Conservation (phyloP, 1,140 invertebrate genomes). For the Tribolium castaneum region DNA sequence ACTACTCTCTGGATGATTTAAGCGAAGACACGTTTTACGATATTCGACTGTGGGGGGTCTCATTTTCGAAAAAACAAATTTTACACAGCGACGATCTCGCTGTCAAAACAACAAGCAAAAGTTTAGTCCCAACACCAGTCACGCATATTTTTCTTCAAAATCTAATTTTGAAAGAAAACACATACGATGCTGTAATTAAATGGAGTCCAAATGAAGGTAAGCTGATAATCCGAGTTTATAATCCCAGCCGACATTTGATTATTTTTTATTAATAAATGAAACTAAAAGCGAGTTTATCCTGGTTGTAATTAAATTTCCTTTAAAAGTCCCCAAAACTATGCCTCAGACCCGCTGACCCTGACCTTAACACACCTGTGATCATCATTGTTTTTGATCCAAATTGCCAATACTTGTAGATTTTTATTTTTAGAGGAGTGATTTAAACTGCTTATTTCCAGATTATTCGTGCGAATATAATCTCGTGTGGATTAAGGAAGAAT, state of each 20-base stretch:
- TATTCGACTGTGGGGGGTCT: conserved; percentile 5
- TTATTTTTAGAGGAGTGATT: neutral
- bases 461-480: conserved; percentile 17
- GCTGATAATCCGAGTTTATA: neutral
- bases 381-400: neutral
- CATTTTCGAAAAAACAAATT: neutral
- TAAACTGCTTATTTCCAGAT: conserved; percentile 3
- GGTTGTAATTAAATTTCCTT: no score
- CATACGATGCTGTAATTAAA: neutral
- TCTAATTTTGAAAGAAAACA: neutral
- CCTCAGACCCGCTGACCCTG: neutral
- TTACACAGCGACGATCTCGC: neutral
- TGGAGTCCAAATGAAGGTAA: conserved; percentile 16
- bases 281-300: no score
- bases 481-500: neutral
- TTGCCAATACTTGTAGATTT: neutral
- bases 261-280: no score
- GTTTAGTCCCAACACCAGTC: conserved; percentile 6
- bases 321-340: no score
- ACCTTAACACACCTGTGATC: neutral
- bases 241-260: no score
- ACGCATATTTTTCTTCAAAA: neutral
- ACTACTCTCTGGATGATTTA: neutral
- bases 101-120: neutral
- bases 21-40: neutral